Evolutionary conservation across 2,797 vertebrate genomes (phyloP).

Genomic region (Triplophysa yarkandensis): DNA sequence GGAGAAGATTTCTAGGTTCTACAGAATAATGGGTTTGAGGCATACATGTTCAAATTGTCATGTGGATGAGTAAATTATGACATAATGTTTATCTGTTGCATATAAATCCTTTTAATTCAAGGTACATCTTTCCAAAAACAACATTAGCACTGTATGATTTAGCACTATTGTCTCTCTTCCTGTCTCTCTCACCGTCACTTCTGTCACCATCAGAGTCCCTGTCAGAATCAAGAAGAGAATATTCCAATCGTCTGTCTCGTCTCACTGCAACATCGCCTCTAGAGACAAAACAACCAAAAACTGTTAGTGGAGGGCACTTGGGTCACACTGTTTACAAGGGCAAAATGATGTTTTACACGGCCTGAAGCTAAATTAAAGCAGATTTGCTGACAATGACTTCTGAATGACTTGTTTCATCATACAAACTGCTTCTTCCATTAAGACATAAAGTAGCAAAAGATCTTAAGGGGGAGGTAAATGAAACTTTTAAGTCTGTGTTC

Average conservation of each 20-base stretch:
- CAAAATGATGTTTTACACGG: conserved; percentile 28
- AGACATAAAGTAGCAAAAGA: neutral
- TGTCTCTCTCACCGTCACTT: conserved; percentile 59
- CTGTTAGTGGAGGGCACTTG: conserved; percentile 10
- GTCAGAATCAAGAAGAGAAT: conserved; percentile 70
- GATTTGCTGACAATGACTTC: conserved; percentile 20
- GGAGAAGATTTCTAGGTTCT: too few species aligned
- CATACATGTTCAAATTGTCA: too few species aligned
- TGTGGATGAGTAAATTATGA: too few species aligned
- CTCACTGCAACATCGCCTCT: conserved; percentile 76
- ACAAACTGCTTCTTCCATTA: conserved; percentile 26
- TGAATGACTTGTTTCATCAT: conserved; percentile 27
- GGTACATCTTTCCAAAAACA: neutral
- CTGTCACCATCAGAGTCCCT: conserved; percentile 72
- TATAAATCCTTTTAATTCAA: neutral
- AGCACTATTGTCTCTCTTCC: neutral
- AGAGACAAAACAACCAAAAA: conserved; percentile 58
- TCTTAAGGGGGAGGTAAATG: neutral
- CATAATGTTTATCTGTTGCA: too few species aligned
- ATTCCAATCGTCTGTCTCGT: conserved; percentile 72
- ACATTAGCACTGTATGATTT: neutral
- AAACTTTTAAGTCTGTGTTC: neutral
- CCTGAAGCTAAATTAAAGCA: conserved; percentile 30
- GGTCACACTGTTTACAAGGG: conserved; percentile 35
- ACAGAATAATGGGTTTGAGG: too few species aligned